Evolutionary conservation across 2,888 invertebrate genomes (phyloP), one percentile per base, ranked within the genome.

Genomic region (Drosophila longiperda): DNA sequence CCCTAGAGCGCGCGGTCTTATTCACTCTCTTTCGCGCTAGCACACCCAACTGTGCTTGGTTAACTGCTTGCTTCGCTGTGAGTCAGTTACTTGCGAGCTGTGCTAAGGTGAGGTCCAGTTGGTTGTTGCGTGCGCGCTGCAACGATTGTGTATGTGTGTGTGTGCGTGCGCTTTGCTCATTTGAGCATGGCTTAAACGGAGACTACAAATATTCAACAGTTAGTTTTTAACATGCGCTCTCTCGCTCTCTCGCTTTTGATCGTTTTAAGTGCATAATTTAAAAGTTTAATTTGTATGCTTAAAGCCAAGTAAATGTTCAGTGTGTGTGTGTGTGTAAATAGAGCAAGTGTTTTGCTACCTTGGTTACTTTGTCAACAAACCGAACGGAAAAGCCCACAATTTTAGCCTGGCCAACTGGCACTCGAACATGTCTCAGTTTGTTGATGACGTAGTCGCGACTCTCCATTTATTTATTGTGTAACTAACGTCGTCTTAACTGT

Each of bases 141-240:
- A 57, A 5, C 60, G 50, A 33, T 17, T 66, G 61, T 75, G 50
- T 54, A 49, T 53, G 68, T 71, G 57, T 63, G 40, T 61, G 61
- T 61, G 38, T 62, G 66, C 66, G 71, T 54, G 72, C 53, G 78
- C 78, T 42, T 76, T 75, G 78, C 79, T 78, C 60, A 73, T 78
- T 82, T 80, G 76, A 80, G 82, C 82, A 70, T 86, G 85, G 88
- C 85, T 78, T 83, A 83, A 86, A 88, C 88, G 78, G 73, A 72
- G 74, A 45, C 83, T 74, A 73, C 73, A 66, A 69, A 85, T 75
- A 83, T 82, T 82, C 88, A 86, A 86, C 89, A 86, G 87, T 80
- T 88, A 65, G 72, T 66, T 73, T 61, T 62, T 45, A 73, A 60
- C 66, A 32, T 55, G 34, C 62, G 42, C 64, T 45, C 48, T 66